These are phyloP conservation scores for Asobara japonica DNA, from an alignment of 1,140 invertebrate genomes.

Conservation along the genomic window DNA sequence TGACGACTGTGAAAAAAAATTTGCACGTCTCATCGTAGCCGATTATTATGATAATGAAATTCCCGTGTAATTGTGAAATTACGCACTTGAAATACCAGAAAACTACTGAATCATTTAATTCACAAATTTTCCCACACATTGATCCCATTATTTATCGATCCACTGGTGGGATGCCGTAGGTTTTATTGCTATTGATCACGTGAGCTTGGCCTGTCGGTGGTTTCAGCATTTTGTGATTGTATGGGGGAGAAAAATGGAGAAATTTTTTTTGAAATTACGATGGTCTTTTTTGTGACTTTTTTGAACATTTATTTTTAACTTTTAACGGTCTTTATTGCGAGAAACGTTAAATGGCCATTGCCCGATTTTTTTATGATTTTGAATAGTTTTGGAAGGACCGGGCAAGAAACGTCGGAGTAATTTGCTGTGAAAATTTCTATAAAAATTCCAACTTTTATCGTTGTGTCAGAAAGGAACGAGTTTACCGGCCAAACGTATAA, in stretches of 20 bases:
- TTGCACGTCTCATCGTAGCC: neutral
- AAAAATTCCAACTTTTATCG: no score
- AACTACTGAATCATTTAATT: neutral
- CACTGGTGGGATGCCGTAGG: neutral
- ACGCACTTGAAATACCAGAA: neutral
- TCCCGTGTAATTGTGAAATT: neutral
- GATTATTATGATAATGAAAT: neutral
- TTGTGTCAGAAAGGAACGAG: no score
- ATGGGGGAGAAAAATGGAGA: neutral
- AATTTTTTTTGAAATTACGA: no score
- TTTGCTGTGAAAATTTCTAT: no score
- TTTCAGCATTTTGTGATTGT: neutral
- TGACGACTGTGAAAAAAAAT: conserved; percentile 25
- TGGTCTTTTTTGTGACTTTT: no score
- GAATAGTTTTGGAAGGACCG: no score
- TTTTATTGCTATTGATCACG: conserved; percentile 1
- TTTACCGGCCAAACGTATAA: no score
- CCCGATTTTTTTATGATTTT: no score
- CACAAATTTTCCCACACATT: neutral
- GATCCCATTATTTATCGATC: neutral
- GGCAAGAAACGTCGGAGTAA: no score
- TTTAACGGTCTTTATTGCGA: no score
- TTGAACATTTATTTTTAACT: no score
- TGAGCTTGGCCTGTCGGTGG: neutral
- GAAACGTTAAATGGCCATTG: no score